Base-by-base conservation (phyloP, 2,113 vertebrate genomes). In the Rhadina sibilatrix region DNA sequence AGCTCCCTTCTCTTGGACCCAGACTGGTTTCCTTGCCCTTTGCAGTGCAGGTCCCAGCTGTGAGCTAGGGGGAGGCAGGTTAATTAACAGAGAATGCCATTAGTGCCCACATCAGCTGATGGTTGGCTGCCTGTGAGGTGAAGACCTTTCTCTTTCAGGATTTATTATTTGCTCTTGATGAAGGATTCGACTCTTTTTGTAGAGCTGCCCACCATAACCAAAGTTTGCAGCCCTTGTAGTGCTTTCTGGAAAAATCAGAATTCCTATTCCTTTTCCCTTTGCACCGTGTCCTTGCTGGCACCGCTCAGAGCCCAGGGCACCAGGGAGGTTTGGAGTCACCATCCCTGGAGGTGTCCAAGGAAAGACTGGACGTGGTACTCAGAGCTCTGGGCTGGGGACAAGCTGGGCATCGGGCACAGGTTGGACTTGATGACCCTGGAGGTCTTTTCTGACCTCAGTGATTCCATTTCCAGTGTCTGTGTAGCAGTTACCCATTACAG, bases 281-380 rank as follows among this genome's bases (percentile, higher is more conserved):
- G 50, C 47, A 0, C 19, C 44, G 42, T n/a, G 44, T 31, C 52
- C 22, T 28, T 44, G 30, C 70, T 37, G 44, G 47, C 1, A n/a
- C 78, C 37, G 28, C 50, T 47, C 60, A 50, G 47, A 25, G 15
- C 53, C 28, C 25, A 6, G 25, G 6, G 33, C 24, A 17, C 53
- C 33, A 5, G 20, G n/a, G 38, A 31, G 16, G 9, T 38, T 18
- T 75, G 69, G 37, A 89, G 38, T 53, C 0, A 0, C 28, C 53
- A 46, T 8, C 33, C 44, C 38, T 25, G 46, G 28, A 40, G 60
- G 23, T 53, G 54, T 33, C 56, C 64, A 53, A 1, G 47, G 69
- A 53, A 47, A 5, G 20, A 53, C 30, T 69, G 63, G 30, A 27
- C 0, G 0, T 53, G 53, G 13, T 12, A n/a, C n/a, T 75, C 78